Evolutionary conservation across 1,140 invertebrate genomes (phyloP).

Genomic region (Triops cancriformis): DNA sequence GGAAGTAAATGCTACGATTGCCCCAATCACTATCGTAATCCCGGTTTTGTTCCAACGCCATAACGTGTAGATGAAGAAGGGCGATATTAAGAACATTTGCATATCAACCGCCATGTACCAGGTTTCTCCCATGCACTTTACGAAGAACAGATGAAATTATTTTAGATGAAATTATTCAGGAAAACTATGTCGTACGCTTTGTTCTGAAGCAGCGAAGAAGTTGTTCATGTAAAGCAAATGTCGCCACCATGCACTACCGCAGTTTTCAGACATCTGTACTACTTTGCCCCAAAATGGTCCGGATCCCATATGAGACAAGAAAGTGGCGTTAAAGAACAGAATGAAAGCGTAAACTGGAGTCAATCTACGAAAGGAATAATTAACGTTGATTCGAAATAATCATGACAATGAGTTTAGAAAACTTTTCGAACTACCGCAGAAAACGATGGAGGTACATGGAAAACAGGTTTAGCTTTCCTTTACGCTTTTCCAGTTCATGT

Average conservation of each 20-base stretch:
- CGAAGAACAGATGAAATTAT: not conserved
- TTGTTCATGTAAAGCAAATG: slow-evolving; percentile 19
- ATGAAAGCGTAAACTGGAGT: slow-evolving; percentile 20
- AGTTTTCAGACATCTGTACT: not conserved
- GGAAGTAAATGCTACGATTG: slow-evolving; percentile 28
- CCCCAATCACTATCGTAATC: slow-evolving; percentile 20
- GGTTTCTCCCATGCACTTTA: slow-evolving; percentile 68
- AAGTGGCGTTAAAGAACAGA: not conserved
- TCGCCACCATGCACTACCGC: slow-evolving; percentile 14
- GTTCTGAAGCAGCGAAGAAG: not conserved
- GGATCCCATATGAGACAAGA: not conserved
- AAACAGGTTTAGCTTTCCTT: slow-evolving; percentile 28
- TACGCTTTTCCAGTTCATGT: slow-evolving; percentile 24
- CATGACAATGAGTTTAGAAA: no score
- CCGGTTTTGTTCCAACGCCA: slow-evolving; percentile 32
- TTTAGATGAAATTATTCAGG: not conserved
- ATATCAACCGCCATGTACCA: slow-evolving; percentile 77
- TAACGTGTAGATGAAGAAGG: slow-evolving; percentile 56
- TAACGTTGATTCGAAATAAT: no score
- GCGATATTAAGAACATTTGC: slow-evolving; percentile 65
- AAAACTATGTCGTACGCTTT: not conserved
- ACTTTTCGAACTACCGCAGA: slow-evolving; percentile 21
- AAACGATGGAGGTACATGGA: slow-evolving; percentile 28
- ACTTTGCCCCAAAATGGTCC: slow-evolving; percentile 20
- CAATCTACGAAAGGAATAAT: no score